Base-by-base conservation (phyloP, 2,113 vertebrate genomes). In the Bos taurus region DNA sequence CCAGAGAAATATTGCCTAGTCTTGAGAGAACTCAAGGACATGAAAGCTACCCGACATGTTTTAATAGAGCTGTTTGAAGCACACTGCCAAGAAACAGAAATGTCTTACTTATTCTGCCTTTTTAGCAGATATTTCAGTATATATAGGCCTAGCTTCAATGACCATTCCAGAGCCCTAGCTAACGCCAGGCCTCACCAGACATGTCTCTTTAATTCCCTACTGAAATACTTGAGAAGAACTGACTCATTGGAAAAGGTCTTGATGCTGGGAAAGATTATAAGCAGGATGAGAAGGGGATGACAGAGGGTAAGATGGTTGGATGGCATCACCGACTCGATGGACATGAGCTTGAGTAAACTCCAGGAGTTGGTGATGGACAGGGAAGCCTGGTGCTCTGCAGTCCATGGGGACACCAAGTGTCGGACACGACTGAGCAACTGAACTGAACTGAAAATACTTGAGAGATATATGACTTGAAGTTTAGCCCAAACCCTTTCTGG, bases 371-470 rank as follows among this genome's bases (percentile, higher is more conserved):
- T 71, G n/a, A 36, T 71, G 5, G 19, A 36, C 67, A 40, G n/a
- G n/a, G n/a, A 71, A 12, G n/a, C n/a, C 9, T 36, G n/a, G 19
- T 23, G n/a, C 12, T 10, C 9, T 36, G 19, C 19, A 36, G n/a
- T 36, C n/a, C n/a, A 71, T 36, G n/a, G 64, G 64, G 5, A 23
- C 10, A 36, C 64, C 64, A 71, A 71, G n/a, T 36, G 64, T 36
- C 2, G 0, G 67, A 71, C n/a, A 71, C 0, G 0, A 71, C 19
- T 36, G n/a, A 12, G 10, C 0, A 1, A 36, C 19, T 71, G n/a
- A 67, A 67, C 3, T 36, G 64, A 71, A 71, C 17, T 71, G 36
- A 71, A 36, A 71, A 71, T 23, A 54, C 14, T 84, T 48, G 36
- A 90, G 80, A 88, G 54, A 94, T n/a, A 54, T 1, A 26, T 77